Percentiles rank a stretch among this genome's conserved stretches.
These are phyloP conservation scores for Myopa tessellatipennis DNA, from an alignment of 2,888 invertebrate genomes.

Conservation along the genomic window DNA sequence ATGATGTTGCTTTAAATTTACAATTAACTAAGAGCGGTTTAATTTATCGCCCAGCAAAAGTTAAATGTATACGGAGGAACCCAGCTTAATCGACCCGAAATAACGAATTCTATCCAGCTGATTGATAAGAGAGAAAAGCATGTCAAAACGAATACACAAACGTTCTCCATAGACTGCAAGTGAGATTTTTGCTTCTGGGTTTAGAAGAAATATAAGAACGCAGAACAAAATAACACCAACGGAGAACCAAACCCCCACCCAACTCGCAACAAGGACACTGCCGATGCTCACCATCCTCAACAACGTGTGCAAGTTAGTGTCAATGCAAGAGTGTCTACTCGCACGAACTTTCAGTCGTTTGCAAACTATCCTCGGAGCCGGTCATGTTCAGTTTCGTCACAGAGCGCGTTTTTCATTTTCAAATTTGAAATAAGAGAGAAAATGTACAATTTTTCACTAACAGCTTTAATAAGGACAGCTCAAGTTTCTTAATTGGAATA, in stretches of 20 bases:
- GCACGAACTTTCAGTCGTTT: conserved; percentile 24
- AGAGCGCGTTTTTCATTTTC: not conserved
- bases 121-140: no score
- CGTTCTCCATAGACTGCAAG: no score
- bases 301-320: not conserved
- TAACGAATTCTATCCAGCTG: no score
- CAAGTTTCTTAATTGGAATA: no score
- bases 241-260: not conserved
- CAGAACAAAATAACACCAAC: not conserved
- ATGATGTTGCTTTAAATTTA: no score
- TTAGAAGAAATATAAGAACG: not conserved
- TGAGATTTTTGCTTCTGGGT: no score
- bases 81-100: no score
- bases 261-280: conserved; percentile 21
- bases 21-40: no score
- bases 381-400: not conserved
- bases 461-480: not conserved
- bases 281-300: conserved; percentile 11
- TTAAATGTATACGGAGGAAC: no score
- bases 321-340: not conserved
- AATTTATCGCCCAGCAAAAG: no score
- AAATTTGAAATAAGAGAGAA: not conserved
- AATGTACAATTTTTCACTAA: no score
- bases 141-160: no score
- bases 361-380: conserved; percentile 16